Percentiles rank a stretch among this genome's conserved stretches.
These are phyloP conservation scores for Cryptocephalus moraei DNA, from an alignment of 2,888 invertebrate genomes.

Conservation along the genomic window DNA sequence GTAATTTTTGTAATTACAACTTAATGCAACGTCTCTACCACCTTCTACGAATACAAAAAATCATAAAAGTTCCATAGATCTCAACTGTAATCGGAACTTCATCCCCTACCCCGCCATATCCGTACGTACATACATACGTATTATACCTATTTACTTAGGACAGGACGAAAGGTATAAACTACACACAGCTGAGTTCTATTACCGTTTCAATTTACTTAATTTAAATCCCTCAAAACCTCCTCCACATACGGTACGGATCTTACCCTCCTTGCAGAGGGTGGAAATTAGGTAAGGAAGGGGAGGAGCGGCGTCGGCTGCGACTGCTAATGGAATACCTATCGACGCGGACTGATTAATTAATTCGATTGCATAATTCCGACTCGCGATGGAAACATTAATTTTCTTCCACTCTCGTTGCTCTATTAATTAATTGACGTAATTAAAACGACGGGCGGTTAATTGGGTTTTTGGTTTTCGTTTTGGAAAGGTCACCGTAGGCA, in stretches of 20 bases:
- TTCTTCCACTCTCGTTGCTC: background rate
- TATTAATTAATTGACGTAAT: too few relatives aligned
- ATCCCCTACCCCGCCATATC: background rate
- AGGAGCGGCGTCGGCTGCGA: too few relatives aligned
- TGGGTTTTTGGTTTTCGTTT: too few relatives aligned
- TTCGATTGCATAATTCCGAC: constrained; percentile 2
- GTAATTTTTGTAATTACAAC: too few relatives aligned
- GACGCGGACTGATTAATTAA: background rate
- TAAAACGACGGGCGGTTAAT: too few relatives aligned
- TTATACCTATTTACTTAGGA: constrained; percentile 10
- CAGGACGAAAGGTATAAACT: constrained; percentile 3
- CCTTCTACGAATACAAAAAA: too few relatives aligned
- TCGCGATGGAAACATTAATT: background rate
- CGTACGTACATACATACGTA: too few relatives aligned
- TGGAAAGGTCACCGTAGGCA: too few relatives aligned
- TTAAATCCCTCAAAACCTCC: constrained; percentile 6
- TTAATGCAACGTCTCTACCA: too few relatives aligned
- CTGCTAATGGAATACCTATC: too few relatives aligned
- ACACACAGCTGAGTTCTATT: too few relatives aligned
- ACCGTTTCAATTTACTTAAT: constrained; percentile 8
- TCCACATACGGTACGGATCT: background rate
- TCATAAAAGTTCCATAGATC: background rate
- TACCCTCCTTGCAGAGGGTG: background rate
- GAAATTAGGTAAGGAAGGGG: too few relatives aligned
- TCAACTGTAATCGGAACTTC: constrained; percentile 7